A percentile compares a stretch with the other conserved stretches of the same genome.
These are phyloP conservation scores for Halesus radiatus DNA, from an alignment of 1,140 invertebrate species.

Conservation along the genomic window DNA sequence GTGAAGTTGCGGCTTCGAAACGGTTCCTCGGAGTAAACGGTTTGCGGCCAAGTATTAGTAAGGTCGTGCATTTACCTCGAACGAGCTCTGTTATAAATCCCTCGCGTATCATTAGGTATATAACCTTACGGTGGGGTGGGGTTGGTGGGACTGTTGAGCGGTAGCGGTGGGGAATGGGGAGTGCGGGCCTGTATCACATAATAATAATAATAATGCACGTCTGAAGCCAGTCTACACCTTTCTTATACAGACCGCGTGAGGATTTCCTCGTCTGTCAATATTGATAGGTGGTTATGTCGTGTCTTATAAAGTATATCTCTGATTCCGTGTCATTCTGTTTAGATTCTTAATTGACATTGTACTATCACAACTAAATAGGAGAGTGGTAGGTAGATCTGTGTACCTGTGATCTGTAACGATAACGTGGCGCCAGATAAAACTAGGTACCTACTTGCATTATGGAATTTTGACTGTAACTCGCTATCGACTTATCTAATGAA, in stretches of 20 bases:
- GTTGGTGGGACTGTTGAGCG: neutral
- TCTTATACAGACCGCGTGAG: neutral
- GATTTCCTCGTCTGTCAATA: too few relatives aligned
- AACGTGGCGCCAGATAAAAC: too few relatives aligned
- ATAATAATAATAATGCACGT: conserved; percentile 70
- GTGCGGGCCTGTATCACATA: conserved; percentile 62
- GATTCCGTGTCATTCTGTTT: too few relatives aligned
- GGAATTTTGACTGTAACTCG: too few relatives aligned
- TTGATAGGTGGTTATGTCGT: too few relatives aligned
- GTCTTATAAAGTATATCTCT: too few relatives aligned
- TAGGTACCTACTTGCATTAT: too few relatives aligned
- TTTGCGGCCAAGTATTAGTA: conserved; percentile 5
- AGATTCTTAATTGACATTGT: too few relatives aligned
- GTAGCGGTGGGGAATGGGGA: neutral
- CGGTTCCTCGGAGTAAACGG: conserved; percentile 11
- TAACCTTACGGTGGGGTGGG: neutral
- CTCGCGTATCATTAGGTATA: conserved; percentile 31
- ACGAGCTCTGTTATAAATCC: conserved; percentile 37
- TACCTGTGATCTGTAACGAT: too few relatives aligned
- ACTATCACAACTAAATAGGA: too few relatives aligned
- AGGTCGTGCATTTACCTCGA: conserved; percentile 42
- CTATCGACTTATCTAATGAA: too few relatives aligned
- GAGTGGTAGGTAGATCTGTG: too few relatives aligned
- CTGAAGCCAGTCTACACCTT: conserved; percentile 65
- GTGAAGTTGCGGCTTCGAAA: neutral